These are phyloP conservation scores for Pseudomyrmex cubaensis DNA, from an alignment of 1,140 invertebrate genomes.

Conservation along the genomic window DNA sequence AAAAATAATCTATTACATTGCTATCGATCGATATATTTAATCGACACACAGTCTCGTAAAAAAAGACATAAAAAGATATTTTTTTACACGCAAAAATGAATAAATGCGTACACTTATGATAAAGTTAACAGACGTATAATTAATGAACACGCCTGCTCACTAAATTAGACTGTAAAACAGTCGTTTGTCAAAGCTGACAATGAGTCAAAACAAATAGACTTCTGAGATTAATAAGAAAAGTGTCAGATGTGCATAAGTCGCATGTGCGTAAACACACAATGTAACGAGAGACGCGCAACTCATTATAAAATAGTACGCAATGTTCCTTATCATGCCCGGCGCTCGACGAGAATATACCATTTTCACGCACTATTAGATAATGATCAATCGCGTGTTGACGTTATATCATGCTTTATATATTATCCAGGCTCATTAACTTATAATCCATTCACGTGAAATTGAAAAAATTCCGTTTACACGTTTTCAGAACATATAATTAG, in stretches of 20 bases:
- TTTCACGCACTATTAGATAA: slow-evolving; percentile 54
- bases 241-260: background rate
- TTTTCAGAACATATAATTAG: slow-evolving; percentile 34
- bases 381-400: background rate
- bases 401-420: slow-evolving; percentile 10
- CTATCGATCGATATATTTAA: slow-evolving; percentile 20
- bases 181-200: background rate
- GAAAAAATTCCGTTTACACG: background rate
- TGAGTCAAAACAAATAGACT: slow-evolving; percentile 10
- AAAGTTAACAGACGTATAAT: background rate
- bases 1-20: slow-evolving; percentile 23
- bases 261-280: slow-evolving; percentile 6
- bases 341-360: slow-evolving; percentile 21
- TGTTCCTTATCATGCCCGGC: slow-evolving; percentile 14
- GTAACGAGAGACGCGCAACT: slow-evolving; percentile 1
- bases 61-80: background rate
- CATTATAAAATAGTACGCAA: slow-evolving; percentile 39
- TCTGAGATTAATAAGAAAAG: slow-evolving; percentile 20
- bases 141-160: slow-evolving; percentile 8
- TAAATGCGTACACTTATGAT: background rate
- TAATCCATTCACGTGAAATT: slow-evolving; percentile 27
- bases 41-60: background rate
- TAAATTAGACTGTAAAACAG: slow-evolving; percentile 9
- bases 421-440: slow-evolving; percentile 31
- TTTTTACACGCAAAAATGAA: background rate